phyloP scores from a whole-genome alignment of 2,113 vertebrate genomes.

The Oriolus oriolus region DNA sequence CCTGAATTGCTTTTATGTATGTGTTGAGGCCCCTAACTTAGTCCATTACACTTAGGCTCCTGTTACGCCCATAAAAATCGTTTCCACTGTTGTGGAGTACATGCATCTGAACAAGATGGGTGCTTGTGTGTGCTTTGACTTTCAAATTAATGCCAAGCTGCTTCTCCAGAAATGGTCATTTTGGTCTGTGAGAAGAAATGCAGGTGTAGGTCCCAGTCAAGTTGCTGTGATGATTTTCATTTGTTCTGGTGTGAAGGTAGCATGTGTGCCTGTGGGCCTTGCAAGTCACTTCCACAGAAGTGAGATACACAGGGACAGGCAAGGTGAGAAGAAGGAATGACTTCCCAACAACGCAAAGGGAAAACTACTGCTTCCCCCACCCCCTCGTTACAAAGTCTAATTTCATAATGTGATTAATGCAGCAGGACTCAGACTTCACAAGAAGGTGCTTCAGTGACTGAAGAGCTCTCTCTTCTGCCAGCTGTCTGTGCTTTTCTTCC shows the following conservation, averaged over 20 bases:
- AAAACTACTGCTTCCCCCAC: background rate
- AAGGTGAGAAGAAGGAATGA: background rate
- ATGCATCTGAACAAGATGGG: background rate
- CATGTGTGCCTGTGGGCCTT: background rate
- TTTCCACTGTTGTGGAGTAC: background rate
- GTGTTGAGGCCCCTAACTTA: background rate
- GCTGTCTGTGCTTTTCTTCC: background rate
- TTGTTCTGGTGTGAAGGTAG: background rate
- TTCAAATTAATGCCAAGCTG: background rate
- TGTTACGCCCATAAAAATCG: background rate
- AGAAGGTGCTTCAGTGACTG: background rate
- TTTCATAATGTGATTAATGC: background rate
- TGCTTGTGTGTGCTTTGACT: background rate
- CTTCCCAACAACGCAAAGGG: background rate
- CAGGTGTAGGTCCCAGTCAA: background rate
- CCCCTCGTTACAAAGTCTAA: background rate
- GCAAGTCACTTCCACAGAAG: accelerated
- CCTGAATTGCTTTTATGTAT: background rate
- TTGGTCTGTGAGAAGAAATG: background rate
- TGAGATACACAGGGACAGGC: background rate
- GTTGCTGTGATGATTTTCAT: background rate
- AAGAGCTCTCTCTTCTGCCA: background rate
- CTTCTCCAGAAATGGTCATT: background rate
- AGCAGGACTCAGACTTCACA: background rate
- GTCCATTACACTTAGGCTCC: background rate